These are phyloP conservation scores for Apamea sordens DNA, from an alignment of 2,888 invertebrate species.

Conservation along the genomic window DNA sequence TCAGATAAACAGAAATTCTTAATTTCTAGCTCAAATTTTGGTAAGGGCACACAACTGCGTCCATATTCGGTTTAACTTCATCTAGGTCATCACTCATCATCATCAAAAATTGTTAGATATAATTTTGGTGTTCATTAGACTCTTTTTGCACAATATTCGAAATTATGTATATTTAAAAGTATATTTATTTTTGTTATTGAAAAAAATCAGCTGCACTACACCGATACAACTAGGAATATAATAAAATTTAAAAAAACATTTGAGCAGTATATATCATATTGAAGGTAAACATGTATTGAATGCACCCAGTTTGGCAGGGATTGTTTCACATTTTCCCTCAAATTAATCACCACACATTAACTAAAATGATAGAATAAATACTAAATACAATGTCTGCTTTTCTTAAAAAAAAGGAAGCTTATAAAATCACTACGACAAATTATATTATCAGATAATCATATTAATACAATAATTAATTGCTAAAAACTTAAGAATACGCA, in stretches of 20 bases:
- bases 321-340: constrained; percentile 23
- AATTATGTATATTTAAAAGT: not conserved
- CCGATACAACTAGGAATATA: not conserved
- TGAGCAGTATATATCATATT: constrained; percentile 17
- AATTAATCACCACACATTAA: constrained; percentile 43
- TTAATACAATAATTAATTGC: constrained; percentile 29
- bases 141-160: constrained; percentile 28
- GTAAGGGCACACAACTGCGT: constrained; percentile 8
- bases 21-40: constrained; percentile 29
- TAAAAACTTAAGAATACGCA: constrained; percentile 27
- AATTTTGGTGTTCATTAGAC: constrained; percentile 21
- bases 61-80: not conserved
- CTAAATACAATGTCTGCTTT: constrained; percentile 23
- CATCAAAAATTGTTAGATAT: constrained; percentile 12
- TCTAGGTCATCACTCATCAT: constrained; percentile 7
- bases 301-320: constrained; percentile 25
- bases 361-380: constrained; percentile 46
- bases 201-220: constrained; percentile 2
- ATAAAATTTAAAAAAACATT: not conserved
- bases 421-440: constrained; percentile 29
- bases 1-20: constrained; percentile 56
- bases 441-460: constrained; percentile 32
- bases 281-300: constrained; percentile 8
- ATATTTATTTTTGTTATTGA: not conserved
- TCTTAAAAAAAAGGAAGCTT: constrained; percentile 34